phyloP scores from a whole-genome alignment of 2,797 vertebrate genomes.

The Schizothorax lantsangensis region DNA sequence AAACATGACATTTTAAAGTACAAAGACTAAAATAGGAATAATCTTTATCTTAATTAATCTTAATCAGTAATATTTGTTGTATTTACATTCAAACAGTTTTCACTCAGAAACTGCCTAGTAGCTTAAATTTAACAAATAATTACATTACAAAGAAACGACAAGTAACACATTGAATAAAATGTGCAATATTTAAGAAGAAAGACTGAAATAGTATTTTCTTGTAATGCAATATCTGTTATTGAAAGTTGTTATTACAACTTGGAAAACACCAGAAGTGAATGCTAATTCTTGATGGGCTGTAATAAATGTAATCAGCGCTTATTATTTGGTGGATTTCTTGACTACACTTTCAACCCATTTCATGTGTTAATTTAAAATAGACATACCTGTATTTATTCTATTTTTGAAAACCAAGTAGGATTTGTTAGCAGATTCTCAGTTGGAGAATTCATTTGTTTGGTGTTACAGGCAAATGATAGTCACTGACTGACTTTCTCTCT shows the following conservation, averaged over 20 bases:
- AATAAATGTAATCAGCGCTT: not conserved
- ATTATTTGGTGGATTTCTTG: not conserved
- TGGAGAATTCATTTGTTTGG: conserved; percentile 7
- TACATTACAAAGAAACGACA: too few species aligned
- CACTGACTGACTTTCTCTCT: not conserved
- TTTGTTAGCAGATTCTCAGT: not conserved
- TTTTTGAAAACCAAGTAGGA: not conserved
- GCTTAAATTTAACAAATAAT: not conserved
- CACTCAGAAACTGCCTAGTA: not conserved
- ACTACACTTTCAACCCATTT: not conserved
- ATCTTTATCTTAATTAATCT: not conserved
- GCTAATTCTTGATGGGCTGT: not conserved
- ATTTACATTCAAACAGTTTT: too few species aligned
- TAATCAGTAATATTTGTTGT: not conserved
- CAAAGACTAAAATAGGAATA: not conserved
- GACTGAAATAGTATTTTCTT: not conserved
- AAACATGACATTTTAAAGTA: not conserved
- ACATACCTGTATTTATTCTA: not conserved
- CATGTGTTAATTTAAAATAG: not conserved
- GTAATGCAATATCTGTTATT: not conserved
- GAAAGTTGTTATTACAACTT: not conserved
- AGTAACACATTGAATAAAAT: not conserved
- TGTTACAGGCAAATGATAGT: conserved; percentile 11
- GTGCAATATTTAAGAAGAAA: not conserved
- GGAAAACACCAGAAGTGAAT: not conserved